Conservation (phyloP, 2,113 vertebrate genomes). For the Laticauda laticaudata region DNA sequence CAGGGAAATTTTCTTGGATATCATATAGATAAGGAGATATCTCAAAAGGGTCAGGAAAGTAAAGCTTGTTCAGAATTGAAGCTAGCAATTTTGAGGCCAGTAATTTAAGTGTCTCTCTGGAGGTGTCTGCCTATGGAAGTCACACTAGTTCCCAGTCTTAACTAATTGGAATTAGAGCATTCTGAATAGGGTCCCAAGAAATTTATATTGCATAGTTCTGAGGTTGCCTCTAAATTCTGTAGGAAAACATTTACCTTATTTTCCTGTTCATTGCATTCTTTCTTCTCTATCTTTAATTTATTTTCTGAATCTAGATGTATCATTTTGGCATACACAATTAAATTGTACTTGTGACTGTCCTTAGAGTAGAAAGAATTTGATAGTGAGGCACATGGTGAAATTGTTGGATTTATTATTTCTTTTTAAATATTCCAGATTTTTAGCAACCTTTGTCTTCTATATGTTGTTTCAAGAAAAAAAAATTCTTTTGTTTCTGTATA, state of each 20-base stretch:
- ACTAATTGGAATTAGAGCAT: neutral
- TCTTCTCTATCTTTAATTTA: neutral
- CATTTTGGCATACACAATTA: neutral
- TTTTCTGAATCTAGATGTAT: neutral
- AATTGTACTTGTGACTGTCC: neutral
- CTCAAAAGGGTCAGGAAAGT: neutral
- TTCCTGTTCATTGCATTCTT: neutral
- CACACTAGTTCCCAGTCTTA: neutral
- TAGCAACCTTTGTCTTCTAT: neutral
- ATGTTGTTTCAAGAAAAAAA: neutral
- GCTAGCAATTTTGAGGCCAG: neutral
- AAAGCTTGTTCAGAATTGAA: neutral
- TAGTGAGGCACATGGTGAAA: neutral
- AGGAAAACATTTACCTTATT: neutral
- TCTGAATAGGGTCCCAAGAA: neutral
- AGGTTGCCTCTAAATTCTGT: neutral
- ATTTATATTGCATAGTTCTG: neutral
- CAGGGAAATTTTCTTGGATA: neutral
- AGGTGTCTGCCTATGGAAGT: neutral
- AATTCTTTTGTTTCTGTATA: neutral
- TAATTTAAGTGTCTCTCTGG: neutral
- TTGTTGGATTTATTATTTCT: neutral
- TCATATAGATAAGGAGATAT: neutral
- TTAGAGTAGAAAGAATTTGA: neutral
- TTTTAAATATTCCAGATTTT: neutral